Base-by-base conservation (phyloP, 2,113 vertebrate species). In the Misgurnus anguillicaudatus region DNA sequence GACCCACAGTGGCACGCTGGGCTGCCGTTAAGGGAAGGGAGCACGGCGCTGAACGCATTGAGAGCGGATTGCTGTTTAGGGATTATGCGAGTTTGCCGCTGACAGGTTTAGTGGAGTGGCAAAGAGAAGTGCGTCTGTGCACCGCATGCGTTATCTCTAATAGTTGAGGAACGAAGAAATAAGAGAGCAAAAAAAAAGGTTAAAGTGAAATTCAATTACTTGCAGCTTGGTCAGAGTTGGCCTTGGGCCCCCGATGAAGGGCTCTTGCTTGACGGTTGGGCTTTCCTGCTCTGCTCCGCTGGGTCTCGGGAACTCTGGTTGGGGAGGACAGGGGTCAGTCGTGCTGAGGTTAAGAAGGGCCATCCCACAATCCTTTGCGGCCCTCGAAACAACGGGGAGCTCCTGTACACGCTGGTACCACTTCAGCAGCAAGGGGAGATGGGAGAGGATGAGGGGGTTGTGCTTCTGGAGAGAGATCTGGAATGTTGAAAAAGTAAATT, bases 141-240 rank as follows among this genome's bases (percentile, higher is more conserved):
- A 9, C 38, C n/a, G 62, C 60, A 71, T 66, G 60, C 61, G 72
- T 64, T 68, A 82, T 75, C 80, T 71, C 48, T 47, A 47, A 55
- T 19, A 5, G 63, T 65, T 60, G 48, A 4, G 19, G 39, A 48
- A 66, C 61, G 42, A 11, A 58, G 6, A 16, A 67, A n/a, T 14
- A 83, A 53, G 42, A 19, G 78, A 74, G 64, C 19, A 24, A 7
- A 55, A 71, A 63, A 61, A 67, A 78, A 67, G 75, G 47, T 17
- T n/a, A 67, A 68, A 84, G 73, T 36, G 60, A 73, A 80, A 83
- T 83, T 78, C 0, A 80, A 85, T 90, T 95, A 99, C 97, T 93
- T 94, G 94, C 77, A 99, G 93, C 80, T 99, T 99, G 58, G 92
- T 94, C 91, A 99, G 94, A 21, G 97, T 99, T 83, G 96, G 97